A percentile compares a stretch with the other conserved stretches of the same genome.
Evolutionary conservation across 2,888 invertebrate genomes (phyloP).

Genomic region (Tenthredo notha): DNA sequence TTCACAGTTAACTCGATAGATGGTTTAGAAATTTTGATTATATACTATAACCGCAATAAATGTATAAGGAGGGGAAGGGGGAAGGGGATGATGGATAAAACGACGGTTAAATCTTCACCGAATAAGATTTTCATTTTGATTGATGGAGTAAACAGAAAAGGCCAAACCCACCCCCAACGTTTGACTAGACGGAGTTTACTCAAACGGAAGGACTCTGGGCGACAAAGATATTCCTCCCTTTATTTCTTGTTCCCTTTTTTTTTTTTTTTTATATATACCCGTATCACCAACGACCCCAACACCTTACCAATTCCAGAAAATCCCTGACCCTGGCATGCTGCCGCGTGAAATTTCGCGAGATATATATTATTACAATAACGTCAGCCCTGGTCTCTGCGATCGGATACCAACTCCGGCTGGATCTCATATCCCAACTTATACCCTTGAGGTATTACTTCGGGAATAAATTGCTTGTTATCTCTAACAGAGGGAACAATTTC

Average conservation of each 20-base stretch:
- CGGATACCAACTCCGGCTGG: background rate
- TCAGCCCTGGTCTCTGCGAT: background rate
- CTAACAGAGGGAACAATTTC: slow-evolving; percentile 1
- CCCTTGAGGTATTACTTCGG: slow-evolving; percentile 24
- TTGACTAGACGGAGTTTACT: background rate
- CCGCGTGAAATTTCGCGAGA: slow-evolving; percentile 1
- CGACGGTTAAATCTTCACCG: background rate
- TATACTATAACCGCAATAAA: background rate
- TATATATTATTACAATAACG: slow-evolving; percentile 36
- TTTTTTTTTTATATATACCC: no score
- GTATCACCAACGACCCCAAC: background rate
- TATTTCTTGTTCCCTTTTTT: background rate
- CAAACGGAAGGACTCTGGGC: background rate
- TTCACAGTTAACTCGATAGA: background rate
- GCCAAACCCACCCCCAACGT: background rate
- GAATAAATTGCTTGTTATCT: slow-evolving; percentile 51
- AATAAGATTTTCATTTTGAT: slow-evolving; percentile 2
- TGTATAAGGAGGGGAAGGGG: background rate
- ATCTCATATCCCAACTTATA: slow-evolving; percentile 21
- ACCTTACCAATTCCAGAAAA: slow-evolving; percentile 25
- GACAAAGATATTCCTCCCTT: background rate
- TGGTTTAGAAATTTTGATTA: background rate
- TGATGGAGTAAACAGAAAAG: background rate
- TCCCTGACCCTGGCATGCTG: background rate
- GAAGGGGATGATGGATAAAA: background rate